A percentile compares a stretch with the other conserved stretches of the same genome.
Conservation (phyloP, 2,888 invertebrate genomes). For the Eupsilia transversa region DNA sequence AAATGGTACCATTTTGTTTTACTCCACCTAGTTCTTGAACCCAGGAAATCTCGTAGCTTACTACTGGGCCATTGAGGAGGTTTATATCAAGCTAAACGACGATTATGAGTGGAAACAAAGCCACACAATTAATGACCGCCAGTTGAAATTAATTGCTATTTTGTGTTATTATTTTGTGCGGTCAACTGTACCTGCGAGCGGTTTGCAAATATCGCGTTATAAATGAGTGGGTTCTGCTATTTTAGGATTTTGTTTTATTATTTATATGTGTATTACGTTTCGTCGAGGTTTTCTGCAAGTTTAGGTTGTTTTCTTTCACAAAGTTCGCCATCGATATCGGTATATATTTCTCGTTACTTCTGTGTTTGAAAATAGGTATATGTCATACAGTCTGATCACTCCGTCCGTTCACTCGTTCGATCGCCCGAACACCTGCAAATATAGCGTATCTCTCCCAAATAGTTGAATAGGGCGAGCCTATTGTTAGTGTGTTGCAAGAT, state of each 20-base stretch:
- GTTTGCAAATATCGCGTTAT: slow-evolving; percentile 7
- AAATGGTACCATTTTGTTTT: neutral
- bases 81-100: slow-evolving; percentile 14
- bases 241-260: slow-evolving; percentile 8
- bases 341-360: neutral
- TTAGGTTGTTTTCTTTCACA: neutral
- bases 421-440: neutral
- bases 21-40: neutral
- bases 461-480: neutral
- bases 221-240: slow-evolving; percentile 7
- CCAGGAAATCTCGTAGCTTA: neutral
- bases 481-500: neutral
- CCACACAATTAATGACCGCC: slow-evolving; percentile 51
- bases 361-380: neutral
- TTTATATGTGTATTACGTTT: neutral
- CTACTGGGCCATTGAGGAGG: neutral
- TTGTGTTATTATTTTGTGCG: slow-evolving; percentile 48
- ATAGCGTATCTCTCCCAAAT: slow-evolving; percentile 12
- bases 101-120: slow-evolving; percentile 44
- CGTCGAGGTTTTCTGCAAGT: too few relatives aligned
- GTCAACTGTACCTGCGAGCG: slow-evolving; percentile 36
- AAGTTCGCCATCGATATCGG: neutral
- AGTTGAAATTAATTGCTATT: slow-evolving; percentile 54
- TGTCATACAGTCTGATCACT: too few relatives aligned
- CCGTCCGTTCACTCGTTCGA: neutral